Conservation (phyloP, 2,797 vertebrate genomes). For the Oceanodroma leucorhoa region DNA sequence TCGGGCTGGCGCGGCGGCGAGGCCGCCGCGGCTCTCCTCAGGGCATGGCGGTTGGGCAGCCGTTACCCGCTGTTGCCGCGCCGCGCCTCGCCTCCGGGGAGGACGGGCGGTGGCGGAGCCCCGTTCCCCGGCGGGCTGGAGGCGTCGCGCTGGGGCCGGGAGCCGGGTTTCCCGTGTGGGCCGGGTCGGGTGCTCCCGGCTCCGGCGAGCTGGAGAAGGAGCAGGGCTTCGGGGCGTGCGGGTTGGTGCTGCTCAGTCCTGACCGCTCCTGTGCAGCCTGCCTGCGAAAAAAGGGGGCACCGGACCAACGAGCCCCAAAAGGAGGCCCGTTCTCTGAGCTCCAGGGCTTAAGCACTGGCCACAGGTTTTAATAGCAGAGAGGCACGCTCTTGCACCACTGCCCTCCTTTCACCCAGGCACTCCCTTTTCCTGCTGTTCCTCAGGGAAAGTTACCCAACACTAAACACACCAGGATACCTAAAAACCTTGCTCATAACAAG, state of each 20-base stretch:
- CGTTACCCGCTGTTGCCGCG: neutral
- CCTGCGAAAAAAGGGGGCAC: fast-evolving
- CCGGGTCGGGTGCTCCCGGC: no score
- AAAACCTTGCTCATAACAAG: no score
- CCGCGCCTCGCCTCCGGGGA: no score
- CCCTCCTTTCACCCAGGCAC: fast-evolving
- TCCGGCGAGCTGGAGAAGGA: no score
- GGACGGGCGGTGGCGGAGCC: neutral
- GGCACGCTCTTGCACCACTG: fast-evolving
- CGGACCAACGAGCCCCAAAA: no score
- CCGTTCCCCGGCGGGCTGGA: fast-evolving
- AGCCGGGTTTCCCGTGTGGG: fast-evolving
- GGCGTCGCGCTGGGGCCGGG: fast-evolving
- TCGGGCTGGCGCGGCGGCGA: neutral
- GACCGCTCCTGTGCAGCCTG: fast-evolving
- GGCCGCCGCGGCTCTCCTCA: no score
- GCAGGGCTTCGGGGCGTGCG: fast-evolving
- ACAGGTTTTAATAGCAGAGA: fast-evolving
- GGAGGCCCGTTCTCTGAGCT: neutral
- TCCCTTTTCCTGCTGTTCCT: neutral
- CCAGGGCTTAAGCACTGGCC: fast-evolving
- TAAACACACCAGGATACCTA: neutral
- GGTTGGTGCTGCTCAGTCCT: no score
- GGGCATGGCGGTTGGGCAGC: neutral
- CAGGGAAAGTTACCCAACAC: neutral